These are phyloP conservation scores for Paedocypris sp. DNA, from an alignment of 2,113 vertebrate genomes.

Conservation along the genomic window DNA sequence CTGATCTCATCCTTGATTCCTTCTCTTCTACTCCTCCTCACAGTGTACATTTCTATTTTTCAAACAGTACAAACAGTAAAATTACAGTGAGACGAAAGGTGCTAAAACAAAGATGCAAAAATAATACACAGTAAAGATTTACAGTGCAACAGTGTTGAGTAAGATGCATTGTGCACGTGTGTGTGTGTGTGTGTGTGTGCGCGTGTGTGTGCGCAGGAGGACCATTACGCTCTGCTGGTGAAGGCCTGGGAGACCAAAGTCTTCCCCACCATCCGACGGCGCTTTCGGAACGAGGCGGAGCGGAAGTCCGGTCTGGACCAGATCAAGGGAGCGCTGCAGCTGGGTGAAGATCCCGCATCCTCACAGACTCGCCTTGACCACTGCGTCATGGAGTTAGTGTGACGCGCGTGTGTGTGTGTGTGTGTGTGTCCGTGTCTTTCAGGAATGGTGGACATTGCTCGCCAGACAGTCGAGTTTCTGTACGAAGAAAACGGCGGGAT, in stretches of 20 bases:
- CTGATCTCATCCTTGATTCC: no score
- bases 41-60: no score
- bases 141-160: no score
- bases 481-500: slow-evolving; percentile 98
- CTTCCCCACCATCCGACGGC: slow-evolving; percentile 92
- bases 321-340: slow-evolving; percentile 92
- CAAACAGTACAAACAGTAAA: no score
- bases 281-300: slow-evolving; percentile 95
- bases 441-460: slow-evolving; percentile 95
- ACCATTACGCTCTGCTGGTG: slow-evolving; percentile 91
- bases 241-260: slow-evolving; percentile 99
- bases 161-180: neutral
- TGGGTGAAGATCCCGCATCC: slow-evolving; percentile 67
- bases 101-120: no score
- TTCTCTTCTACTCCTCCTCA: no score
- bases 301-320: slow-evolving; percentile 95
- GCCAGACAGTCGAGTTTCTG: slow-evolving; percentile 93
- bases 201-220: slow-evolving; percentile 62
- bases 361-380: no score
- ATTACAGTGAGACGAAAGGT: no score
- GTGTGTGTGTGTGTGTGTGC: neutral
- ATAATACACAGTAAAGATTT: no score
- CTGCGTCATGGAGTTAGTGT: no score
- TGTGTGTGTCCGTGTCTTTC: no score
- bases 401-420: no score